phyloP scores from a whole-genome alignment of 1,140 invertebrate genomes.

The Gonatopus flavifemur region DNA sequence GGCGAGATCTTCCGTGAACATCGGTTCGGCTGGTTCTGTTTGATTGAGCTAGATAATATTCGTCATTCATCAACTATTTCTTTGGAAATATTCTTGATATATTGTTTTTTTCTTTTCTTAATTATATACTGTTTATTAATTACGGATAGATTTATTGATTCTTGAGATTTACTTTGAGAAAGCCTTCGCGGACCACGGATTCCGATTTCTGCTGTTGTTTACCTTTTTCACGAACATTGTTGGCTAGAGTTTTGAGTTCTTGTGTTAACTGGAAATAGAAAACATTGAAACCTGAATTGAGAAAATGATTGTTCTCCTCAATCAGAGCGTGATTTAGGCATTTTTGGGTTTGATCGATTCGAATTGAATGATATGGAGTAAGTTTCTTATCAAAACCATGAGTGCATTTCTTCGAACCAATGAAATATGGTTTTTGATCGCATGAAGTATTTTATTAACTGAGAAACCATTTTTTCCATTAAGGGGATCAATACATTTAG shows the following conservation, averaged over 20 bases:
- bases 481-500: too few relatives aligned
- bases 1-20: conserved; percentile 85
- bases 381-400: too few relatives aligned
- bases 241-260: conserved; percentile 66
- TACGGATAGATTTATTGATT: not conserved
- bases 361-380: too few relatives aligned
- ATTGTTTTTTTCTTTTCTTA: not conserved
- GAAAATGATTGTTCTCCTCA: not conserved
- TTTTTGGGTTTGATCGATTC: too few relatives aligned
- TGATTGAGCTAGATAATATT: conserved; percentile 27
- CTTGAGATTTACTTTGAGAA: conserved; percentile 54
- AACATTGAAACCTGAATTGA: not conserved
- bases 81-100: conserved; percentile 3
- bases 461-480: too few relatives aligned
- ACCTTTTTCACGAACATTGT: conserved; percentile 51
- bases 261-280: conserved; percentile 54
- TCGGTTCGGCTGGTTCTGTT: conserved; percentile 62
- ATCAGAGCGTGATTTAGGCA: too few relatives aligned
- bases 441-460: too few relatives aligned
- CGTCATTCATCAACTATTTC: conserved; percentile 6
- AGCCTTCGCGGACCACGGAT: conserved; percentile 68
- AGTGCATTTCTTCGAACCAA: too few relatives aligned
- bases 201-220: conserved; percentile 57
- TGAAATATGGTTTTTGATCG: too few relatives aligned
- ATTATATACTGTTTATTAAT: not conserved